Conservation (phyloP, 2,888 invertebrate species). For the Nephrotoma guestfalica region DNA sequence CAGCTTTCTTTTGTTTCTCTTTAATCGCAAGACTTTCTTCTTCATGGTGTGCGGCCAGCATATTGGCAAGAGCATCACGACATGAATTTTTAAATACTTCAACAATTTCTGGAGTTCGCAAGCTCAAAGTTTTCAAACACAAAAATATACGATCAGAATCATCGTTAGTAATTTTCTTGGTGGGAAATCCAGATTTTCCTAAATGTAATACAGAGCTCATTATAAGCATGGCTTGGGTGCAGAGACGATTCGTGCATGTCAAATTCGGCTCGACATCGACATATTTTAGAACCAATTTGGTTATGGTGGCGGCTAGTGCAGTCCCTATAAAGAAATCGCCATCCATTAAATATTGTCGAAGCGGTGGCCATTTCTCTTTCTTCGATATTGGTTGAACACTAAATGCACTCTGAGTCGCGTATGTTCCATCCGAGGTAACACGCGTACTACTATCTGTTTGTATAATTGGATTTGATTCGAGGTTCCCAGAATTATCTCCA, state of each 20-base stretch:
- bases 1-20: conserved; percentile 52
- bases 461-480: conserved; percentile 23
- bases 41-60: conserved; percentile 66
- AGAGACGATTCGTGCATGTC: conserved; percentile 40
- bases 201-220: conserved; percentile 75
- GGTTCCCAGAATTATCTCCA: conserved; percentile 49
- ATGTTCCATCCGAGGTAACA: conserved; percentile 98
- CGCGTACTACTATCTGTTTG: conserved; percentile 38
- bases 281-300: conserved; percentile 74
- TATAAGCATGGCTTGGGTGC: conserved; percentile 75
- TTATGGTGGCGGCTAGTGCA: conserved; percentile 76
- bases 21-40: conserved; percentile 34
- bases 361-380: conserved; percentile 58
- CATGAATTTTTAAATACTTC: conserved; percentile 60
- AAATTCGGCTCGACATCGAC: conserved; percentile 32
- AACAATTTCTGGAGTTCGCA: conserved; percentile 49
- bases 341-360: conserved; percentile 77
- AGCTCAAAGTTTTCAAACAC: conserved; percentile 60
- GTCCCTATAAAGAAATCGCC: conserved; percentile 96
- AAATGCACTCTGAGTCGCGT: conserved; percentile 96
- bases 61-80: conserved; percentile 62
- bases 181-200: conserved; percentile 58
- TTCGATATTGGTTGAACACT: conserved; percentile 52
- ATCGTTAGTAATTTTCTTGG: conserved; percentile 85
- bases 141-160: conserved; percentile 79